These are phyloP conservation scores for Agrilus biguttatus DNA, from an alignment of 2,888 invertebrate genomes.

Conservation along the genomic window DNA sequence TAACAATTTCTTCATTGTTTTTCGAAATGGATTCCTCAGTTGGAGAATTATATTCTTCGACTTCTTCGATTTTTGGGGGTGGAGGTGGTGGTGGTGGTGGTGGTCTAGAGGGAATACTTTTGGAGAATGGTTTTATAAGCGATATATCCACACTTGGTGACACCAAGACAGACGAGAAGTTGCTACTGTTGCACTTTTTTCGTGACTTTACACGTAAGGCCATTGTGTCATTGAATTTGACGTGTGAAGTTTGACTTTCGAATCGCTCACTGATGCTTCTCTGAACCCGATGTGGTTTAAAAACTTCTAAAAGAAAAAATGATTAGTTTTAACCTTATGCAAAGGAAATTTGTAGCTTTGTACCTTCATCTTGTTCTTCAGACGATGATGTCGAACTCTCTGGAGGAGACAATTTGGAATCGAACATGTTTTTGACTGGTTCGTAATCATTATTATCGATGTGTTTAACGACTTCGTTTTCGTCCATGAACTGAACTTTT, in stretches of 20 bases:
- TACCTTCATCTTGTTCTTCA: neutral
- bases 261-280: slow-evolving; percentile 32
- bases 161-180: neutral
- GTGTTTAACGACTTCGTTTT: slow-evolving; percentile 33
- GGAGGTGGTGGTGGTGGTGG: slow-evolving; percentile 12
- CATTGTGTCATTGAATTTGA: slow-evolving; percentile 70
- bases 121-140: neutral
- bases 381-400: neutral
- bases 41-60: too few species aligned
- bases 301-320: slow-evolving; percentile 2
- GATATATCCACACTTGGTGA: too few species aligned
- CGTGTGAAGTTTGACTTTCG: slow-evolving; percentile 26
- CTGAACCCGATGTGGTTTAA: slow-evolving; percentile 18
- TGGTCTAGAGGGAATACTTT: slow-evolving; percentile 8
- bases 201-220: slow-evolving; percentile 51
- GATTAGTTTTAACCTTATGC: neutral
- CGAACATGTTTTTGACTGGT: too few species aligned
- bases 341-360: neutral
- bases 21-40: too few species aligned
- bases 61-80: slow-evolving; percentile 2
- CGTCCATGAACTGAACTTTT: slow-evolving; percentile 58
- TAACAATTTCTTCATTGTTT: too few species aligned
- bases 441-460: slow-evolving; percentile 7
- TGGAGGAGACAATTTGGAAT: neutral
- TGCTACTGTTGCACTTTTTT: slow-evolving; percentile 28